phyloP scores from a whole-genome alignment of 1,140 invertebrate species.

The Drosophila ambigua region DNA sequence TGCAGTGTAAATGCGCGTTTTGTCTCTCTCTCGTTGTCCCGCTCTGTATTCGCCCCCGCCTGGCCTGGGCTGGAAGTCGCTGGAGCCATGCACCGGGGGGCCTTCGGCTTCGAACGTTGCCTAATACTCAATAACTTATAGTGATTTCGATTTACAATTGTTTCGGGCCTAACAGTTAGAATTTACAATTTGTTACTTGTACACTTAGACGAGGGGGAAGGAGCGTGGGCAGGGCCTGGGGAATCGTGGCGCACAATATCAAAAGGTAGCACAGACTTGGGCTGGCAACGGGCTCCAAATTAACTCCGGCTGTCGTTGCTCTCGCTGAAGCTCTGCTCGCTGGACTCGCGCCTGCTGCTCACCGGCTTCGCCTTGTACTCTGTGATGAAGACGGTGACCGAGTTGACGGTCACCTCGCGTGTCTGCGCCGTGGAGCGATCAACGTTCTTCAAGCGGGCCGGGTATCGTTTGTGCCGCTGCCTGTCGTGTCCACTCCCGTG shows the following conservation, averaged over 20 bases:
- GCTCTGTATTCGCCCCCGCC: conserved; percentile 11
- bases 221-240: conserved; percentile 16
- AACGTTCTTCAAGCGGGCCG: conserved; percentile 93
- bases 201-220: conserved; percentile 18
- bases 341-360: conserved; percentile 80
- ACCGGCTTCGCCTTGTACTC: conserved; percentile 95
- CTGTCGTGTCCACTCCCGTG: conserved; percentile 86
- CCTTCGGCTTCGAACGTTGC: conserved; percentile 57
- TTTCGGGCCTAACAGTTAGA: conserved; percentile 74
- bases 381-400: conserved; percentile 97
- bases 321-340: conserved; percentile 83
- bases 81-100: conserved; percentile 32
- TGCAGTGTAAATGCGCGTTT: conserved; percentile 47
- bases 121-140: conserved; percentile 76
- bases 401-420: conserved; percentile 97
- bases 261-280: conserved; percentile 23
- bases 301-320: conserved; percentile 84
- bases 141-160: conserved; percentile 72
- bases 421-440: conserved; percentile 89
- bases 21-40: conserved; percentile 11
- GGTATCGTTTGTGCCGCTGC: conserved; percentile 86
- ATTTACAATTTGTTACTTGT: conserved; percentile 64
- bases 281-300: conserved; percentile 2
- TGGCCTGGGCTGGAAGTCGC: conserved; percentile 46
- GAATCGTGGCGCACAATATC: conserved; percentile 32